phyloP scores from a whole-genome alignment of 2,797 vertebrate genomes.

The Holocentrus rufus region DNA sequence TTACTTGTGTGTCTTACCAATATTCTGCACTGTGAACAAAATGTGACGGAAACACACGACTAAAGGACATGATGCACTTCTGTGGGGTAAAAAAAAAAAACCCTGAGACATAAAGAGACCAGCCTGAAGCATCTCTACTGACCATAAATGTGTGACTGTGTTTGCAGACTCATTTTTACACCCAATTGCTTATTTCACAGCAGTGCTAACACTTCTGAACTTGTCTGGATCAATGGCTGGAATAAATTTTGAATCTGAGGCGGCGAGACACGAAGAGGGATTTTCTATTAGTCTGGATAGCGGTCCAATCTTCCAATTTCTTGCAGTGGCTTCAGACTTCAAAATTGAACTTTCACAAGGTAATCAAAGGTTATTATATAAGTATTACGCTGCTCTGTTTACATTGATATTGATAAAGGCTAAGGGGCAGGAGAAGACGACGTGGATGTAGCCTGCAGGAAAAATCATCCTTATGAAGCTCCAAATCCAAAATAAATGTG shows the following conservation, averaged over 20 bases:
- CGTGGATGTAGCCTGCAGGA: neutral
- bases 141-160: constrained; percentile 4
- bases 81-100: neutral
- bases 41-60: no score
- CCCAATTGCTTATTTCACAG: neutral
- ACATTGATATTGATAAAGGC: neutral
- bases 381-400: neutral
- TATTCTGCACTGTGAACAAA: no score
- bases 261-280: neutral
- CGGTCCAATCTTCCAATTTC: constrained; percentile 22
- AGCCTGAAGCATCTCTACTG: neutral
- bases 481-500: no score
- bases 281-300: neutral
- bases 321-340: constrained; percentile 1
- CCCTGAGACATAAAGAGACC: no score
- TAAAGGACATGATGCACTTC: neutral
- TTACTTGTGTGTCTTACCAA: no score
- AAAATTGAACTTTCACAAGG: neutral
- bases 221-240: neutral
- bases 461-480: constrained; percentile 14
- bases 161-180: neutral
- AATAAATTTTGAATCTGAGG: constrained; percentile 9
- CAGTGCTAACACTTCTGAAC: neutral
- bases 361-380: constrained; percentile 12
- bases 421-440: neutral